Conservation (phyloP, 1,140 invertebrate genomes). For the Goniozus legneri region DNA sequence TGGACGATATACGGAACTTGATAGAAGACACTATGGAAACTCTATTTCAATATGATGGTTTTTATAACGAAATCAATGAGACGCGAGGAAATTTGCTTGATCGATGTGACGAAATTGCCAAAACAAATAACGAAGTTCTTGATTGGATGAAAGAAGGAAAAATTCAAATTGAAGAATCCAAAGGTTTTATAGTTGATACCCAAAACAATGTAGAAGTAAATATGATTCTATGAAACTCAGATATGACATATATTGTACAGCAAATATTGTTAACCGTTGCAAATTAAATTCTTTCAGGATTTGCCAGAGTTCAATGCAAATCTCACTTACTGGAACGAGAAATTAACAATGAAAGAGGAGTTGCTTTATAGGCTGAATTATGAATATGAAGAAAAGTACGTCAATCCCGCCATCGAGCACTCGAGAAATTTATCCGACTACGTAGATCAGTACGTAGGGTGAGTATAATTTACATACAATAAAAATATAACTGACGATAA, state of each 20-base stretch:
- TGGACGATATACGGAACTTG: slow-evolving; percentile 34
- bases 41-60: slow-evolving; percentile 40
- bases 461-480: too few species aligned
- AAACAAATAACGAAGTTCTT: slow-evolving; percentile 25
- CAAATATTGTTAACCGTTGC: too few species aligned
- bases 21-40: slow-evolving; percentile 41
- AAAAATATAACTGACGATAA: too few species aligned
- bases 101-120: slow-evolving; percentile 26
- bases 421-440: slow-evolving; percentile 61
- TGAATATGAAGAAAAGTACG: slow-evolving; percentile 64
- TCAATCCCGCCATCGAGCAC: slow-evolving; percentile 65
- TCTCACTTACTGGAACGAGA: slow-evolving; percentile 43
- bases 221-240: background rate
- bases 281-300: slow-evolving; percentile 25
- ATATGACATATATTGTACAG: background rate
- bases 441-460: slow-evolving; percentile 62
- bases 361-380: slow-evolving; percentile 65
- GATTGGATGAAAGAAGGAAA: slow-evolving; percentile 31
- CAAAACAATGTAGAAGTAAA: slow-evolving; percentile 44
- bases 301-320: slow-evolving; percentile 39
- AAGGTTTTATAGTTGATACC: slow-evolving; percentile 34
- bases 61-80: slow-evolving; percentile 40
- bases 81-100: slow-evolving; percentile 25
- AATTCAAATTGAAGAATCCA: slow-evolving; percentile 35
- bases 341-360: slow-evolving; percentile 59